phyloP scores from a whole-genome alignment of 2,113 vertebrate species.

The Syngnathus typhle region DNA sequence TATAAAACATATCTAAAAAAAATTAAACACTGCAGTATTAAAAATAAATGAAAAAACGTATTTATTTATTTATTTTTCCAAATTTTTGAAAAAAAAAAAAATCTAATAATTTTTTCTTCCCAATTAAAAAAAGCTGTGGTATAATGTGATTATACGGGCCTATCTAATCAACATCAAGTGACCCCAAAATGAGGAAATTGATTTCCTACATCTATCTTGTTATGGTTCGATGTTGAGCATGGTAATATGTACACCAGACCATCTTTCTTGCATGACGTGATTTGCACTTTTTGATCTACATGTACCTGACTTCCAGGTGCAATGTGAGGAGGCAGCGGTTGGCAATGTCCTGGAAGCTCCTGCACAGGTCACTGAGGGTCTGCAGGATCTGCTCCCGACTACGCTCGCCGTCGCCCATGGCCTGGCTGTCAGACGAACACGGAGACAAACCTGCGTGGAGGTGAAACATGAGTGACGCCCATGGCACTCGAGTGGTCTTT shows the following conservation, averaged over 20 bases:
- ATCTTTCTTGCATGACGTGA: not conserved
- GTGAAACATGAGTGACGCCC: not conserved
- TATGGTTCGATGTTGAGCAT: not conserved
- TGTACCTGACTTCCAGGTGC: slow-evolving; percentile 95
- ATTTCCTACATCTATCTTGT: not conserved
- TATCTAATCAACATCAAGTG: too few relatives aligned
- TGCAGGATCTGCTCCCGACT: slow-evolving; percentile 91
- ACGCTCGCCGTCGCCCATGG: slow-evolving; percentile 73
- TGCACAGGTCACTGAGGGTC: slow-evolving; percentile 84
- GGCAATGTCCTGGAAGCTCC: slow-evolving; percentile 92
- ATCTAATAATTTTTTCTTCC: too few relatives aligned
- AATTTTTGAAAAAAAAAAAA: too few relatives aligned
- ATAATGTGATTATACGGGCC: not conserved
- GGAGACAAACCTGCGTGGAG: slow-evolving; percentile 71
- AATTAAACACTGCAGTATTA: too few relatives aligned
- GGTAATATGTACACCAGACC: not conserved
- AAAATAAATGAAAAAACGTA: too few relatives aligned
- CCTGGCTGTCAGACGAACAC: slow-evolving; percentile 76
- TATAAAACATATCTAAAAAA: too few relatives aligned
- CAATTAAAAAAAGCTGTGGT: not conserved
- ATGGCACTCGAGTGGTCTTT: slow-evolving; percentile 18
- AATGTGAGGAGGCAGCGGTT: slow-evolving; percentile 91
- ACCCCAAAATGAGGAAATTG: not conserved
- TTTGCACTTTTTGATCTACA: not conserved
- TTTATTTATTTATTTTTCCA: too few relatives aligned